Evolutionary conservation across 2,888 invertebrate genomes (phyloP).

Genomic region (Scelioninae gen. 1): DNA sequence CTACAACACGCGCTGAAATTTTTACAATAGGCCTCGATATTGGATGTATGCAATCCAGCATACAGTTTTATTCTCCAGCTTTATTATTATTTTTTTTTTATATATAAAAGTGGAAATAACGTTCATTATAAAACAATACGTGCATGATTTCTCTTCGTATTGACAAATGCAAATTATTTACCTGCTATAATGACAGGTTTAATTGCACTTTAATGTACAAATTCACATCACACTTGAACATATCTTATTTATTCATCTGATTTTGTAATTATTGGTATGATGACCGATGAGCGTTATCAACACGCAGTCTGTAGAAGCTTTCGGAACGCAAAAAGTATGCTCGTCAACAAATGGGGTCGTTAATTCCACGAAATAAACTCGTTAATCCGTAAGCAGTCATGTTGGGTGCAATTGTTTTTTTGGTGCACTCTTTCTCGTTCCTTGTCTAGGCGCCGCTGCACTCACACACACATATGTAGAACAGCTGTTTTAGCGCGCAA

Average conservation of each 20-base stretch:
- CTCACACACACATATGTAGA: conserved; percentile 35
- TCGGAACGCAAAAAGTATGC: neutral
- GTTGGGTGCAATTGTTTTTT: conserved; percentile 56
- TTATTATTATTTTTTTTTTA: conserved; percentile 10
- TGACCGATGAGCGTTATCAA: too few relatives aligned
- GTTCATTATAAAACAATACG: conserved; percentile 23
- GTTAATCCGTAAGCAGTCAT: conserved; percentile 65
- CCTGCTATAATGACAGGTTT: neutral
- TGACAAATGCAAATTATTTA: neutral
- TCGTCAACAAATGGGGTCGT: conserved; percentile 49
- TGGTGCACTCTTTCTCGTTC: conserved; percentile 24
- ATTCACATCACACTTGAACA: neutral
- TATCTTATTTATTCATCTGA: conserved; percentile 17
- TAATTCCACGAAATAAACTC: conserved; percentile 63
- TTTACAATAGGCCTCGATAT: conserved; percentile 20
- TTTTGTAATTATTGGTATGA: conserved; percentile 23
- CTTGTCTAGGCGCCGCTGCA: conserved; percentile 21
- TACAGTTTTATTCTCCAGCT: neutral
- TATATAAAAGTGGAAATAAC: neutral
- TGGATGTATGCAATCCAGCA: conserved; percentile 16
- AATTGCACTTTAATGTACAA: neutral
- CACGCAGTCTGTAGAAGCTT: conserved; percentile 18
- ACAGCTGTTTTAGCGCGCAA: conserved; percentile 57
- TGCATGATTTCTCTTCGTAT: neutral
- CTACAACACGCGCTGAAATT: neutral